phyloP scores from a whole-genome alignment of 2,888 invertebrate genomes.

The Allacma fusca region DNA sequence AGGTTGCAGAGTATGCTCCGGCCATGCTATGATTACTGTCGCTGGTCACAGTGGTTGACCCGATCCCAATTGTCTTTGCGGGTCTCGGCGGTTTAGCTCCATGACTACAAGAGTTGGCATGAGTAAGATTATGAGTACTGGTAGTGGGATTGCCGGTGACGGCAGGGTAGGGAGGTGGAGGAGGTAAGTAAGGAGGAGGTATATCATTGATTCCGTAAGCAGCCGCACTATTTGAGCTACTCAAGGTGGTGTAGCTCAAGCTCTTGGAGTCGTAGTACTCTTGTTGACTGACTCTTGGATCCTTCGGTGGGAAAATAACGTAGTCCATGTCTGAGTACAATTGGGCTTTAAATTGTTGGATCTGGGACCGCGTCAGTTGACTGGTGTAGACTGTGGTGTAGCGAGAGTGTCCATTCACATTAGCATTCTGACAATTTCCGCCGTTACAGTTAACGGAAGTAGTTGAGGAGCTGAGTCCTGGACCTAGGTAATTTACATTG shows the following conservation, averaged over 20 bases:
- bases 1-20: constrained; percentile 39
- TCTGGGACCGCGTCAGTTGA: constrained; percentile 77
- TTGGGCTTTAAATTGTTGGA: constrained; percentile 87
- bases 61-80: constrained; percentile 33
- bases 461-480: constrained; percentile 25
- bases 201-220: constrained; percentile 56
- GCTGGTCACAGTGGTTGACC: background rate
- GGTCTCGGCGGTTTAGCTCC: constrained; percentile 22
- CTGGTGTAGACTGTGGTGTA: constrained; percentile 61
- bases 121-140: constrained; percentile 70
- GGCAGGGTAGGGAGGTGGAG: constrained; percentile 59
- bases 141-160: constrained; percentile 65
- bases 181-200: constrained; percentile 67
- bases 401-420: constrained; percentile 42
- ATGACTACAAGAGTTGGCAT: background rate
- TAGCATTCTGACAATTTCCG: too few species aligned
- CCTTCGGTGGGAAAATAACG: constrained; percentile 88
- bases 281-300: constrained; percentile 87
- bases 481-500: background rate
- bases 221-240: constrained; percentile 66
- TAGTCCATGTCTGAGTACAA: constrained; percentile 91
- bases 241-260: constrained; percentile 59
- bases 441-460: constrained; percentile 20
- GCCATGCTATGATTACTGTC: constrained; percentile 35
- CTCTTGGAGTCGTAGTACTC: constrained; percentile 90